phyloP scores from a whole-genome alignment of 2,113 vertebrate genomes.

The Heteronetta atricapilla region DNA sequence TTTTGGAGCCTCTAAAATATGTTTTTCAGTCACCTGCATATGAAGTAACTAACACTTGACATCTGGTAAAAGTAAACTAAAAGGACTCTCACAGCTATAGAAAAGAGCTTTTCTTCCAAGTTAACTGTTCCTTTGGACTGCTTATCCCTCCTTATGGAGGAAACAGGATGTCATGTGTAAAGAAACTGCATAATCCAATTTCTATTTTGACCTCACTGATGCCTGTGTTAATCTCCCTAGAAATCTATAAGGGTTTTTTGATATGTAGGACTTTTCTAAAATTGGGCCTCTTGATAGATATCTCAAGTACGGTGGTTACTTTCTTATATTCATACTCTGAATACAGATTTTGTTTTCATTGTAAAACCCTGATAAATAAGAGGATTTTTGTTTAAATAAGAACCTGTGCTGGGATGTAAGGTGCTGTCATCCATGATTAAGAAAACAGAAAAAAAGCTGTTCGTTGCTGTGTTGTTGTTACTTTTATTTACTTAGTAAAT shows the following conservation, averaged over 20 bases:
- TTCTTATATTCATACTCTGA: not conserved
- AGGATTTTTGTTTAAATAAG: not conserved
- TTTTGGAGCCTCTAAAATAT: not conserved
- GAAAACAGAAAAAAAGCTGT: not conserved
- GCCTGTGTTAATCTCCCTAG: not conserved
- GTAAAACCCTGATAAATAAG: not conserved
- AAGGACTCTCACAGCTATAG: not conserved
- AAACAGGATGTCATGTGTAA: not conserved
- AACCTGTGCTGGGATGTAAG: not conserved
- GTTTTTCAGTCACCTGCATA: not conserved
- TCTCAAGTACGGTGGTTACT: not conserved
- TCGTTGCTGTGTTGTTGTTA: not conserved
- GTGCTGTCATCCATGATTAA: not conserved
- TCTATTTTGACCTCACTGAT: not conserved
- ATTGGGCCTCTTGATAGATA: not conserved
- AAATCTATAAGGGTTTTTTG: not conserved
- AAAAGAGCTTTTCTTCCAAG: not conserved
- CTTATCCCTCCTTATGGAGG: not conserved
- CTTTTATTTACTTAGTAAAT: slow-evolving; percentile 39
- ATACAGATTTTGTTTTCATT: not conserved
- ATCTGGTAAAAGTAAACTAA: not conserved
- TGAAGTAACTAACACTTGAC: not conserved
- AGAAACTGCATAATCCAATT: not conserved
- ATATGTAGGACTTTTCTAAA: not conserved
- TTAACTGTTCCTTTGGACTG: not conserved